Conservation (phyloP, 2,888 invertebrate species). For the Melinaea menophilus region DNA sequence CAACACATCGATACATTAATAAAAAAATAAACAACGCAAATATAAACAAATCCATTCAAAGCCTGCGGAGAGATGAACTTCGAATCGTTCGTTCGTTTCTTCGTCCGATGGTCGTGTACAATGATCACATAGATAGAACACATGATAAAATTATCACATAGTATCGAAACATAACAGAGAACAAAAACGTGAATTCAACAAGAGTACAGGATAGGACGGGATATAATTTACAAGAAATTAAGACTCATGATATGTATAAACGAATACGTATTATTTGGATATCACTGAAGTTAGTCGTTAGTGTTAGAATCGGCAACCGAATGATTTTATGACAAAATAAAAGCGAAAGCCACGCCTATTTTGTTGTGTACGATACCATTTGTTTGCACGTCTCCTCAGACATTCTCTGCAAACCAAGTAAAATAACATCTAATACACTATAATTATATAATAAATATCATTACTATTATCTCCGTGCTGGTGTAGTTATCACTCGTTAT, state of each 20-base stretch:
- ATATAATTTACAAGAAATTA: constrained; percentile 41
- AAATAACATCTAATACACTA: constrained; percentile 64
- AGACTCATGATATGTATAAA: constrained; percentile 51
- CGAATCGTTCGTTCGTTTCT: constrained; percentile 26
- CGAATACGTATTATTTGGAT: constrained; percentile 59
- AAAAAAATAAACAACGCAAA: constrained; percentile 42
- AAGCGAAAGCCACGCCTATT: constrained; percentile 77
- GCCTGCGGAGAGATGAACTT: constrained; percentile 64
- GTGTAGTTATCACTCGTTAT: not conserved
- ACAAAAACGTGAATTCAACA: constrained; percentile 55
- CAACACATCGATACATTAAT: constrained; percentile 39
- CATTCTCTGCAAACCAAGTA: constrained; percentile 87
- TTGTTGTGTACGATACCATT: constrained; percentile 81
- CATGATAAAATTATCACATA: constrained; percentile 59
- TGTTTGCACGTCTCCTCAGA: constrained; percentile 90
- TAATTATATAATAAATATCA: constrained; percentile 34
- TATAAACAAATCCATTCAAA: constrained; percentile 66
- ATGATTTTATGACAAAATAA: constrained; percentile 70
- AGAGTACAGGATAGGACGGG: constrained; percentile 39
- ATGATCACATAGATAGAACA: constrained; percentile 67
- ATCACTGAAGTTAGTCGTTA: constrained; percentile 59
- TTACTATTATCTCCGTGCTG: constrained; percentile 9
- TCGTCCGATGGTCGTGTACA: constrained; percentile 41
- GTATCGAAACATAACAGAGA: constrained; percentile 62
- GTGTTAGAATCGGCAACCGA: constrained; percentile 69